A percentile compares a stretch with the other conserved stretches of the same genome.
Conservation (phyloP, 2,113 vertebrate genomes). For the Todiramphus chloris region DNA sequence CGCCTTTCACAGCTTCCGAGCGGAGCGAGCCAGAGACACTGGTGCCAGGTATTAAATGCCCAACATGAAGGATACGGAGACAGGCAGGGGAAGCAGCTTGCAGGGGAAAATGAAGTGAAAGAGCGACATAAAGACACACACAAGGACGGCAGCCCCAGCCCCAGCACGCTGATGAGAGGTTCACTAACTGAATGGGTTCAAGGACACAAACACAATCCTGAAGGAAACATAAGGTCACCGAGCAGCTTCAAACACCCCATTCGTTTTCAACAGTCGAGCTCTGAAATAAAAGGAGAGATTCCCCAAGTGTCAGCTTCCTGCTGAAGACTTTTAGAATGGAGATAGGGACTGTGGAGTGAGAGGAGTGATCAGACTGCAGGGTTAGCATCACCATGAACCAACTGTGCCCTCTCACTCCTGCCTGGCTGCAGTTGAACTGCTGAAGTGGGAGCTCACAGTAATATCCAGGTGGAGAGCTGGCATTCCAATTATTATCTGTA, state of each 20-base stretch:
- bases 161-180: conserved; percentile 60
- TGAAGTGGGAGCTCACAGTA: neutral
- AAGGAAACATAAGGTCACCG: conserved; percentile 85
- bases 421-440: neutral
- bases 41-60: conserved; percentile 27
- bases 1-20: conserved; percentile 29
- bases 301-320: conserved; percentile 28
- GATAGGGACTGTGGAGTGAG: neutral
- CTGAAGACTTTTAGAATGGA: conserved; percentile 66
- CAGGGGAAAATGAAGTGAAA: conserved; percentile 41
- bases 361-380: conserved; percentile 31
- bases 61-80: neutral
- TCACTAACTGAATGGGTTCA: conserved; percentile 72
- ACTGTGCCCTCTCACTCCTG: neutral
- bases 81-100: conserved; percentile 10
- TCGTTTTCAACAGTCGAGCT: conserved; percentile 44
- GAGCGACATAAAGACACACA: conserved; percentile 51
- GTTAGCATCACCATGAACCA: neutral
- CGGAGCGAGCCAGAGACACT: conserved; percentile 6
- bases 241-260: conserved; percentile 86
- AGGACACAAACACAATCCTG: conserved; percentile 74
- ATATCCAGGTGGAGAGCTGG: neutral
- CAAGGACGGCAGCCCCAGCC: conserved; percentile 50
- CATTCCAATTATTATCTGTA: neutral
- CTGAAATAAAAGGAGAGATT: conserved; percentile 54